Evolutionary conservation across 1,140 invertebrate species (phyloP).

Genomic region (Bombus picipes): DNA sequence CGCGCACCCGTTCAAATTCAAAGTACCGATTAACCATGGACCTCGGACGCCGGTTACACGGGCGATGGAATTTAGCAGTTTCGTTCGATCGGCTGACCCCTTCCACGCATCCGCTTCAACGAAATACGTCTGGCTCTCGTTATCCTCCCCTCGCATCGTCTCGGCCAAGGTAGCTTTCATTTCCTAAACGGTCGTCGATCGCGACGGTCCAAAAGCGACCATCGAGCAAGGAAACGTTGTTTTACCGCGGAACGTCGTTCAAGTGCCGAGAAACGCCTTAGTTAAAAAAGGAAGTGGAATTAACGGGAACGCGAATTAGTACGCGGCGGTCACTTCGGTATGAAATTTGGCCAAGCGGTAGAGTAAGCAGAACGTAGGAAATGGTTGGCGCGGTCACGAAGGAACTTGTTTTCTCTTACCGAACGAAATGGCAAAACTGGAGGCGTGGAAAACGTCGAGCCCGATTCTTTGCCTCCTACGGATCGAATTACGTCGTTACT

Average conservation of each 20-base stretch:
- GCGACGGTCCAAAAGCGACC: not conserved
- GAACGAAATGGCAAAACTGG: not conserved
- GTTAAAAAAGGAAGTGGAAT: constrained; percentile 15
- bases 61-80: not conserved
- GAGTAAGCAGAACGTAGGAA: not conserved
- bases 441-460: not conserved
- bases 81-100: not conserved
- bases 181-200: not conserved
- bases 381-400: not conserved
- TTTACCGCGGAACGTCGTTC: constrained; percentile 14
- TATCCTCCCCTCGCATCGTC: too few relatives aligned
- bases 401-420: not conserved
- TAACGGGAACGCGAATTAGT: constrained; percentile 34
- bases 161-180: not conserved
- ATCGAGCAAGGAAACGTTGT: constrained; percentile 2
- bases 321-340: not conserved
- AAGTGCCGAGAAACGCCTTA: not conserved
- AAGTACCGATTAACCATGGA: not conserved
- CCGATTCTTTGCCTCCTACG: not conserved
- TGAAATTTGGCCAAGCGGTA: not conserved
- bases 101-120: too few relatives aligned
- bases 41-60: not conserved
- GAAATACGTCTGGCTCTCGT: too few relatives aligned
- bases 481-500: not conserved
- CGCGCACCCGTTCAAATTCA: not conserved